Base-by-base conservation (phyloP, 2,113 vertebrate genomes). In the Chlorodrepanis virens region DNA sequence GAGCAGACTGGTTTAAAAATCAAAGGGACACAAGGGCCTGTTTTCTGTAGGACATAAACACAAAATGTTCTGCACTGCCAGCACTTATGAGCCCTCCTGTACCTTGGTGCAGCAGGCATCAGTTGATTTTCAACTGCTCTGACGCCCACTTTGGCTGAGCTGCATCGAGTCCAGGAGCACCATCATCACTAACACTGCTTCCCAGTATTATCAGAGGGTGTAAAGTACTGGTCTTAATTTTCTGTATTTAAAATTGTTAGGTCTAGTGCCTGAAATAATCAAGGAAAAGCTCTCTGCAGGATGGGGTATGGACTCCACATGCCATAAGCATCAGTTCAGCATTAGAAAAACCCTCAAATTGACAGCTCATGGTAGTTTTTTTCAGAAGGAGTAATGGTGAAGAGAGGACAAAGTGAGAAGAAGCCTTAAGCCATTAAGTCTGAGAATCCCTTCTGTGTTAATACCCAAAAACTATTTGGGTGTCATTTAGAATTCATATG, bases 1-100 rank as follows among this genome's bases (percentile, higher is more conserved):
- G 90, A 95, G 71, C 25, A 90, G 54, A 11, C 24, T 78, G 86
- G 52, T 86, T 85, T 59, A 71, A 91, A 97, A 95, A 95, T n/a
- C 67, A 33, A 91, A 94, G 50, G 77, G 49, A 93, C 69, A 79
- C n/a, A 84, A 75, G 31, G 60, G 40, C 31, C 52, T 87, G 52
- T 23, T 93, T 92, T 71, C 56, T 61, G 61, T 35, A 65, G 57
- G 69, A 93, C 54, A 87, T 28, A 93, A 94, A 89, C 53, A 82
- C 56, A 44, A 63, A 78, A 65, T 1, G 19, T 79, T 96, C 72
- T 83, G 72, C 22, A 9, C 31, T 76, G 56, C 74, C 49, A 53
- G 61, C 49, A 87, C 77, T 65, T 50, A 42, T 4, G 13, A 82
- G 61, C 49, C 65, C 39, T 84, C 53, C 29, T 12, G 77, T 72